These are phyloP conservation scores for Sebastes glaucus DNA, from an alignment of 2,797 vertebrate genomes.

Conservation along the genomic window DNA sequence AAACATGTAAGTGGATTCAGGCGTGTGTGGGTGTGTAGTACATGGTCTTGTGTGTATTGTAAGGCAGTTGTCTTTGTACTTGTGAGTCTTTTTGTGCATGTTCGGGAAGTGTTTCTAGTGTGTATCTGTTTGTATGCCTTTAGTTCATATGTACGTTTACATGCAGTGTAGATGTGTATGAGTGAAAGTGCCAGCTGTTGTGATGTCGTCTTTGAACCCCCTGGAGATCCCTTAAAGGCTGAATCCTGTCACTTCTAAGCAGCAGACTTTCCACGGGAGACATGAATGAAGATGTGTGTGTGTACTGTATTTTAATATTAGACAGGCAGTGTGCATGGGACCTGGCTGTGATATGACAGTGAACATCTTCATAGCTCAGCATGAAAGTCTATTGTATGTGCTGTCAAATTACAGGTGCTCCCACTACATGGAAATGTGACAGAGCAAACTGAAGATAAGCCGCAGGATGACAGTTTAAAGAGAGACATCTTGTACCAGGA, in stretches of 20 bases:
- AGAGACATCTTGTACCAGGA: not conserved
- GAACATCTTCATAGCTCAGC: slow-evolving; percentile 55
- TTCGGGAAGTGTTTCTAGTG: not conserved
- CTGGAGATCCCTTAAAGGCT: slow-evolving; percentile 55
- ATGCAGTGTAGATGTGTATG: not conserved
- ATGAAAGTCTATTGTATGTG: slow-evolving; percentile 36
- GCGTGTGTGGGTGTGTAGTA: not conserved
- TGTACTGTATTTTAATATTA: slow-evolving; percentile 44
- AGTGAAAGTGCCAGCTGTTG: slow-evolving; percentile 14
- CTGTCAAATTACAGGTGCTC: slow-evolving; percentile 38
- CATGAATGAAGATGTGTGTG: slow-evolving; percentile 33
- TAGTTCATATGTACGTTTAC: not conserved
- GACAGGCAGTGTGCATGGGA: slow-evolving; percentile 44
- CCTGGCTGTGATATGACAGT: slow-evolving; percentile 49
- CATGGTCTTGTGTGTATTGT: not conserved
- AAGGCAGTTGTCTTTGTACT: slow-evolving; percentile 5
- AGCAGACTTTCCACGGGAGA: slow-evolving; percentile 48
- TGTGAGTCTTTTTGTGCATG: not conserved
- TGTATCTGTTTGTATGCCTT: slow-evolving; percentile 4
- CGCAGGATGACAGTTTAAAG: slow-evolving; percentile 28
- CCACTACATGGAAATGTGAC: slow-evolving; percentile 7
- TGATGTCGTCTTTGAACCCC: slow-evolving; percentile 58
- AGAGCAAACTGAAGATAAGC: slow-evolving; percentile 35
- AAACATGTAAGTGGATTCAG: not conserved
- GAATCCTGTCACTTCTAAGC: slow-evolving; percentile 64